Percentiles rank a stretch among this genome's conserved stretches.
These are phyloP conservation scores for Catostylus mosaicus DNA, from an alignment of 30 jellyfish, hydroid and myxozoan genomes.

Conservation along the genomic window DNA sequence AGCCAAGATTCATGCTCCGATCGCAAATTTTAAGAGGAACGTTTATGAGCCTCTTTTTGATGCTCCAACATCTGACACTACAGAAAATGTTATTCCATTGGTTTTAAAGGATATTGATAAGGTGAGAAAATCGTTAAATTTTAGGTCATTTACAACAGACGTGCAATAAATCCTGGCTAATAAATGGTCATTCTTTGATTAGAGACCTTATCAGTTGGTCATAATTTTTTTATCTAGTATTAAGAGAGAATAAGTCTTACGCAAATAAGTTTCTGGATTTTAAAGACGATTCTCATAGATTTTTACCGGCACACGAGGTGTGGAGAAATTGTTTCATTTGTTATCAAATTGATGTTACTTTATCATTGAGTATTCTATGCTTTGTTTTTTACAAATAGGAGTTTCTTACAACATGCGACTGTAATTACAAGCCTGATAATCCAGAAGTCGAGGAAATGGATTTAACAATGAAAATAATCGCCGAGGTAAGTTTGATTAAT, in stretches of 20 bases:
- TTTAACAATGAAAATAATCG: background rate
- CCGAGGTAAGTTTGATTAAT: background rate
- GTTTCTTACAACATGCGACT: background rate
- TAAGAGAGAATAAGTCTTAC: no score
- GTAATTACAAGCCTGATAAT: background rate
- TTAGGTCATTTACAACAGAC: no score
- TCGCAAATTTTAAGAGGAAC: conserved; percentile 69
- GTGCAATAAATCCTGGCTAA: no score
- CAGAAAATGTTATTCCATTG: conserved; percentile 39
- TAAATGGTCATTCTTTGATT: no score
- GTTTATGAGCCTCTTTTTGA: conserved; percentile 37
- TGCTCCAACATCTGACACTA: conserved; percentile 18
- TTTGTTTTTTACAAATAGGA: background rate
- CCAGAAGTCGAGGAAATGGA: background rate
- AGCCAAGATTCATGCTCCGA: background rate
- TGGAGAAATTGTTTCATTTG: no score
- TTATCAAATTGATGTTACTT: no score
- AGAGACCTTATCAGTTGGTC: no score
- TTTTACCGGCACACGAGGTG: no score
- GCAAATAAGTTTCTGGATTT: no score
- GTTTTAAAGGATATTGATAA: conserved; percentile 53
- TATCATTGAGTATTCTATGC: no score
- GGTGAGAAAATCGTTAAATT: conserved; percentile 52
- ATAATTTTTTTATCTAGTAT: no score
- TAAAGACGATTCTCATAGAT: no score